Evolutionary conservation across 2,797 vertebrate genomes (phyloP), one percentile per base, ranked within the genome.

Genomic region (Rhinogobio ventralis): DNA sequence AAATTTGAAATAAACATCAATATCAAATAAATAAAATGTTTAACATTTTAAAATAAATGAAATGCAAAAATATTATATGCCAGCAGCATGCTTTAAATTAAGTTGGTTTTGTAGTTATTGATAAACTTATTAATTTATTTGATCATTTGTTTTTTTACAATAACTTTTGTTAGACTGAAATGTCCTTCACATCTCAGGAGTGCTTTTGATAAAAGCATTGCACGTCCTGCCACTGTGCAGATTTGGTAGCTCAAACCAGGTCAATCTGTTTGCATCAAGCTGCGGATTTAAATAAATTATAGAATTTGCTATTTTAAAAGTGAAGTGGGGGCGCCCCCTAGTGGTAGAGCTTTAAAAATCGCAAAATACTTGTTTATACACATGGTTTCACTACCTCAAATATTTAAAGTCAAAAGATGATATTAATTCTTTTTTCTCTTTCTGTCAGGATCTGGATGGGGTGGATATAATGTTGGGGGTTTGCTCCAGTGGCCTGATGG

Each of bases 401-500:
- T 53, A 19, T 20, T 3, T 0, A 1, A 9, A 13, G 30, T 60
- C 13, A n/a, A 55, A 77, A n/a, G 0, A 51, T 33, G 17, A 19
- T 20, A 28, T 17, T 4, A 13, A 4, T 5, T 14, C 0, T 74
- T 67, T 8, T 49, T 19, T 71, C 23, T n/a, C 45, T 46, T 14
- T 75, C 5, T 82, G 8, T 67, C 79, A 97, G 97, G 97, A 97
- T 89, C 93, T 97, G 86, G 96, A 97, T 85, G 96, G 95, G 46
- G 96, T 97, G 84, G 96, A 97, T 90, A 97, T 97, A 90, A 96
- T 95, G 91, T 91, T 97, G 79, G 97, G 97, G 45, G 96, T 97
- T 78, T 97, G 96, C 91, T 97, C 97, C 88, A 95, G 96, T 90
- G 97, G 97, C 88, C 96, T 97, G 89, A 94, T 97, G 94, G 96